Base-by-base conservation (phyloP, 1,140 invertebrate species). In the Drosophila fuyamai region DNA sequence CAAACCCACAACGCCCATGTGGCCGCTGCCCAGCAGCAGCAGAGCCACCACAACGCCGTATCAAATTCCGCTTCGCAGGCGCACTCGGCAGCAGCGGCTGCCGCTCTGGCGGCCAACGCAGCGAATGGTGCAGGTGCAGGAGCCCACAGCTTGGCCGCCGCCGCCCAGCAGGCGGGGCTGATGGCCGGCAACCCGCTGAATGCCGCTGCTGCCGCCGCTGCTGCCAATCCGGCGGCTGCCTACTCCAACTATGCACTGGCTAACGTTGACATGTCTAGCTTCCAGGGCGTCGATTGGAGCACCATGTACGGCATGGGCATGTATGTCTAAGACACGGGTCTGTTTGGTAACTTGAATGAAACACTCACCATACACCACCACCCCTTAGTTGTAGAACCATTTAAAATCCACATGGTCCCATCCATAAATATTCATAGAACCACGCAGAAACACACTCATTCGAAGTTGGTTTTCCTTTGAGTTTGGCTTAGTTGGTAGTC, bases 251-350 rank as follows among this genome's bases (percentile, higher is more conserved):
- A 97, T 93, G 95, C 96, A 77, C 94, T 97, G 53, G 96, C 96
- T 86, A 97, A 97, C 92, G 96, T 97, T 53, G 97, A 97, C 93
- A 97, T 97, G 97, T 96, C 96, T 46, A 96, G 96, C 89, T 97
- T 97, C 94, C 97, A 97, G 92, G 96, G 96, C 46, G 96, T 97
- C 71, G 97, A 97, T 93, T 97, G 97, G 97, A 95, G 95, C 76
- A 96, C 96, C 81, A 96, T 97, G 96, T 97, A 97, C 92, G 96
- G 96, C 76, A 96, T 97, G 94, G 96, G 96, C 86, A 97, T 97
- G 96, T 97, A 97, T 93, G 96, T 97, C 90, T 97, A 96, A 94
- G 73, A 40, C 43, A 51, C 35, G 32, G 68, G 41, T 56, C 48
- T 51, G 54, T 79, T 75, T 76, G 72, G 73, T 76, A 76, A 76